Evolutionary conservation across 2,888 invertebrate species (phyloP), one percentile per base, ranked within the genome.

Genomic region (Cacoxenus indagator): DNA sequence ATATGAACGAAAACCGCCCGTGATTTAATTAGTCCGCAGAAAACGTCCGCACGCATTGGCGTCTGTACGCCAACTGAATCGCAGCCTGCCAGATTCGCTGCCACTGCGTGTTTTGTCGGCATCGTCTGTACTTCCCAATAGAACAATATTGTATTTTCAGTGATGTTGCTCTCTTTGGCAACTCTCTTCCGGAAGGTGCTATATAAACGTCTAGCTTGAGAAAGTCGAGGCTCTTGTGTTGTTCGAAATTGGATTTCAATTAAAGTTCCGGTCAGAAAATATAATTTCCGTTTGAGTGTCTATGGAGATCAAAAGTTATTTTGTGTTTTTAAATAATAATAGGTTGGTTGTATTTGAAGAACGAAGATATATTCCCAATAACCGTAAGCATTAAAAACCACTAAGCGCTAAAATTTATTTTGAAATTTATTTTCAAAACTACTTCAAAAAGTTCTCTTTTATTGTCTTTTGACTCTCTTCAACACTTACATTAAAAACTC

Each of bases 1-100:
- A 37, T 37, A 11, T 37, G 2, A 37, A 37, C 14, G 37, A 37
- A 37, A 37, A 37, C 14, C 37, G 14, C 14, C 14, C 14, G 14
- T 37, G 9, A 37, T 37, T 14, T 5, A 14, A 11, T 37, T 37
- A 5, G 8, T 37, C 14, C 37, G 37, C 37, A 14, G 14, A 37
- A 55, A 54, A 68, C 67, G 62, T 69, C 81, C 78, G 77, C 73
- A 73, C 83, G 77, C 83, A 68, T 72, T 81, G 84, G 73, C 81
- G 77, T 76, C 77, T 76, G 76, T 72, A 77, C 76, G 79, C 78
- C 79, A 78, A 82, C 82, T 82, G 72, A 82, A 17, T 27, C 8
- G 37, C 8, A 22, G 48, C 48, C 48, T 17, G 8, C 19, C 48
- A 48, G 22, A 22, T 19, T 51, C 9, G 19, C n/a, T 51, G 51